phyloP scores from a whole-genome alignment of 2,888 invertebrate genomes.

The Drosophila kanekoi region DNA sequence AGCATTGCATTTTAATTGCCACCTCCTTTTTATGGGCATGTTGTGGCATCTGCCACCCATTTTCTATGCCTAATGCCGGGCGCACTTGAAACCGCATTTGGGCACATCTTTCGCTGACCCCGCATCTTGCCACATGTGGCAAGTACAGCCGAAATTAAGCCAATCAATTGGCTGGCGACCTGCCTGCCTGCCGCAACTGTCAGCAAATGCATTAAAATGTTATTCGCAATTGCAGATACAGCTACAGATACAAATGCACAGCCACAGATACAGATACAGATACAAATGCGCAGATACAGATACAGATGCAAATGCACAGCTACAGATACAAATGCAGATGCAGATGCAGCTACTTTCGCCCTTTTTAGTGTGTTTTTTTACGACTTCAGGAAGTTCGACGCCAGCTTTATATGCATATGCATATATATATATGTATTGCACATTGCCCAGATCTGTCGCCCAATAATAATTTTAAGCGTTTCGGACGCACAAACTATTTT shows the following conservation, averaged over 20 bases:
- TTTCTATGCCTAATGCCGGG: constrained; percentile 43
- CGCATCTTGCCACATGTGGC: constrained; percentile 17
- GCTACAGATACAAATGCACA: constrained; percentile 7
- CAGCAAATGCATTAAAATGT: constrained; percentile 70
- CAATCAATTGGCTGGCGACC: constrained; percentile 53
- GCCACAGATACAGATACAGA: neutral
- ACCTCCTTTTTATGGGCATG: neutral
- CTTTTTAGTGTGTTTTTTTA: constrained; percentile 57
- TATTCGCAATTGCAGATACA: constrained; percentile 58
- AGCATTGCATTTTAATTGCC: constrained; percentile 20
- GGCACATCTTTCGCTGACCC: constrained; percentile 9
- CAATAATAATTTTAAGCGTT: neutral
- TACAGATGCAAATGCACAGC: neutral
- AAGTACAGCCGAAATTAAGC: constrained; percentile 50
- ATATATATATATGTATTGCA: neutral
- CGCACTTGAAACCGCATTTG: constrained; percentile 44
- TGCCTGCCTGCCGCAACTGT: constrained; percentile 54
- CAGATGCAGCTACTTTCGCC: constrained; percentile 22
- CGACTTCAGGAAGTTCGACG: constrained; percentile 71
- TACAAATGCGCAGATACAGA: constrained; percentile 8
- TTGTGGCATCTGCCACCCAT: constrained; percentile 35
- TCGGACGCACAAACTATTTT: neutral
- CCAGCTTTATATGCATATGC: constrained; percentile 27
- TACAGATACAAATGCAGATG: constrained; percentile 13
- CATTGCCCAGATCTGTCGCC: constrained; percentile 1